Percentiles rank a stretch among this genome's conserved stretches.
Evolutionary conservation across 2,113 vertebrate genomes (phyloP).

Genomic region (Pseudonaja textilis): DNA sequence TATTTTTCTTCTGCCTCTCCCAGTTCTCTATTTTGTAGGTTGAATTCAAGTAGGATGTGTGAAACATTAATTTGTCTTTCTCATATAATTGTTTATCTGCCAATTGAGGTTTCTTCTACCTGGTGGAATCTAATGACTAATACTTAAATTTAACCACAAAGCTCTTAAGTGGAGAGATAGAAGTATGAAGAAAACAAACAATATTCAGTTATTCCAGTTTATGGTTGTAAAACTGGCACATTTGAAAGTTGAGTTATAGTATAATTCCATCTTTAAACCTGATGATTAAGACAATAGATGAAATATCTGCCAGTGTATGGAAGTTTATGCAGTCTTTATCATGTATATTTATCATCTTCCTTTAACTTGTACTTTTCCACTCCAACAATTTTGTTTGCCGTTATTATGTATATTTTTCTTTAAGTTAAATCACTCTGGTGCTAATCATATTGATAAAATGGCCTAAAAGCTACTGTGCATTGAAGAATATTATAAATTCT

Average conservation of each 20-base stretch:
- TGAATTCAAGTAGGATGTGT: conserved; percentile 60
- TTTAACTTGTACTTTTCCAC: background rate
- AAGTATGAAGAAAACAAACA: conserved; percentile 21
- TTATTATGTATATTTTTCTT: background rate
- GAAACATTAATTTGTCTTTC: conserved; percentile 70
- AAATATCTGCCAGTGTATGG: background rate
- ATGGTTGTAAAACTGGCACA: conserved; percentile 20
- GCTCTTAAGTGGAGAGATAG: conserved; percentile 59
- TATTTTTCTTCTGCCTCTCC: conserved; percentile 28
- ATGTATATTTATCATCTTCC: conserved; percentile 5
- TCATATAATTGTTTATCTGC: conserved; percentile 70
- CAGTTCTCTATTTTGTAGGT: conserved; percentile 53
- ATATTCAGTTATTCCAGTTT: conserved; percentile 47
- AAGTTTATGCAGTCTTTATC: conserved; percentile 14
- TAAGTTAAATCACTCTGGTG: background rate
- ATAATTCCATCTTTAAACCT: conserved; percentile 42
- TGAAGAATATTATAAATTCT: conserved; percentile 37
- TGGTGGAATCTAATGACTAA: conserved; percentile 64
- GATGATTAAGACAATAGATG: conserved; percentile 41
- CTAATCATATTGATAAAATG: conserved; percentile 11
- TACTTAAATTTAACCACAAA: conserved; percentile 58
- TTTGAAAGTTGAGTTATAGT: background rate
- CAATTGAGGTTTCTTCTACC: conserved; percentile 66
- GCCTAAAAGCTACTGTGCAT: conserved; percentile 47
- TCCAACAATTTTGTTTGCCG: background rate